A percentile compares a stretch with the other conserved stretches of the same genome.
These are phyloP conservation scores for Saimiri boliviensis DNA, from an alignment of 2,113 vertebrate species.

Conservation along the genomic window DNA sequence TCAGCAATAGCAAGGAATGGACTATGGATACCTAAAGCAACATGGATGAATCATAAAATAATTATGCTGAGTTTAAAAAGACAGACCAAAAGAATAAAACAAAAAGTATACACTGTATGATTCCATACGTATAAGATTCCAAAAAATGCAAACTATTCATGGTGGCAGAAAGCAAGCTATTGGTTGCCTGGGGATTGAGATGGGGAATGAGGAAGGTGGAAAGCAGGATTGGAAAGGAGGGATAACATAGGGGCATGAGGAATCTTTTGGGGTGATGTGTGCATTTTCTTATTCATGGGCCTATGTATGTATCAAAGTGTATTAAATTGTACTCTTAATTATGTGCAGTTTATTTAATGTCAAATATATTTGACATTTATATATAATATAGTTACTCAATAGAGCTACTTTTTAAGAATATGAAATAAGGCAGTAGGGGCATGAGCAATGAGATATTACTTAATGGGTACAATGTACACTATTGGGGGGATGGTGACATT, in stretches of 20 bases:
- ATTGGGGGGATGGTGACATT: too few species aligned
- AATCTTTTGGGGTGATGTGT: neutral
- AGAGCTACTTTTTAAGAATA: neutral
- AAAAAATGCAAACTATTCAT: neutral
- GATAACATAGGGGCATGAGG: neutral
- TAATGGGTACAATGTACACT: too few species aligned
- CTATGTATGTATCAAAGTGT: neutral
- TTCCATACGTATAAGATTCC: neutral
- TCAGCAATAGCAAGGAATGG: neutral
- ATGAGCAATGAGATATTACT: too few species aligned
- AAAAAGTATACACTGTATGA: neutral
- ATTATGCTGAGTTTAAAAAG: neutral
- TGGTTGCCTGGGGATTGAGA: neutral
- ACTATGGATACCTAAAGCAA: neutral
- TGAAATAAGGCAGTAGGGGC: neutral
- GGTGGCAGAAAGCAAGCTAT: neutral
- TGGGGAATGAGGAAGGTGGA: too few species aligned
- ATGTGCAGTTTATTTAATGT: neutral
- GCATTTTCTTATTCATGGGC: neutral
- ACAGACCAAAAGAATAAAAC: neutral
- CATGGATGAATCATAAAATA: neutral
- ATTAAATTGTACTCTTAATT: neutral
- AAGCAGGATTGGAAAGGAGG: too few species aligned
- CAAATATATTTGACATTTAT: neutral
- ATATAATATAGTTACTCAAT: neutral